phyloP scores from a whole-genome alignment of 92 coral and sea anemone genomes.

The Heteractis magnifica region DNA sequence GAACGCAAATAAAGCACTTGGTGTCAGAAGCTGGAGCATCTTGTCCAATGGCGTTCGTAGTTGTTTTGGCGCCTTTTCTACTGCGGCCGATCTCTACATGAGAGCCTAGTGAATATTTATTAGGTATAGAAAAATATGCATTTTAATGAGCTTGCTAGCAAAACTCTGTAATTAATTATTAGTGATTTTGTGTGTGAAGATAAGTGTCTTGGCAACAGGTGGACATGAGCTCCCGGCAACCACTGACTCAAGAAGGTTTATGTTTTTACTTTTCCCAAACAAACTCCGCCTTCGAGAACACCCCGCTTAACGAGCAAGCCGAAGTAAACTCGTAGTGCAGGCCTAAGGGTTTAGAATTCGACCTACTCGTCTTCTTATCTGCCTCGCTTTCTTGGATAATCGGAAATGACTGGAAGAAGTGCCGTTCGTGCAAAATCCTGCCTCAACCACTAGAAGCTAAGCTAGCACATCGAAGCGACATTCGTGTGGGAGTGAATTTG shows the following conservation, averaged over 20 bases:
- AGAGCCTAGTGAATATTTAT: conserved; percentile 22
- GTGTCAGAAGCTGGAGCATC: neutral
- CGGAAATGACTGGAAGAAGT: conserved; percentile 73
- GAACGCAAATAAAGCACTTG: conserved; percentile 12
- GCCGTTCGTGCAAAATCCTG: conserved; percentile 46
- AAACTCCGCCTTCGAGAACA: conserved; percentile 52
- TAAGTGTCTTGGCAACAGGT: conserved; percentile 97
- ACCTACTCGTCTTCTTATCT: conserved; percentile 15
- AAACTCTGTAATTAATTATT: conserved; percentile 73
- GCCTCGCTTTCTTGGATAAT: conserved; percentile 42
- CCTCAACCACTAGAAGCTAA: conserved; percentile 61
- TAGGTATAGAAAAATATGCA: conserved; percentile 40
- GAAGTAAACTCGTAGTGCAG: neutral
- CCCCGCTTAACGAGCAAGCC: conserved; percentile 31
- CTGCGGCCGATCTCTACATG: conserved; percentile 2
- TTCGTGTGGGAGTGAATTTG: conserved; percentile 76
- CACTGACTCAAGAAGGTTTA: conserved; percentile 36
- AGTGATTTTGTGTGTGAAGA: conserved; percentile 76
- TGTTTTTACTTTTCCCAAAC: conserved; percentile 41
- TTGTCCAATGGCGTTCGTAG: conserved; percentile 14
- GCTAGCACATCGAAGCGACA: conserved; percentile 40
- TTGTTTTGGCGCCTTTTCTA: conserved; percentile 23
- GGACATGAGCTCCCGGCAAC: conserved; percentile 62
- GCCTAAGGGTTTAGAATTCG: neutral
- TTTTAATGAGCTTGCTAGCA: conserved; percentile 50